phyloP scores from a whole-genome alignment of 2,888 invertebrate species.

The Prenolepis imparis region DNA sequence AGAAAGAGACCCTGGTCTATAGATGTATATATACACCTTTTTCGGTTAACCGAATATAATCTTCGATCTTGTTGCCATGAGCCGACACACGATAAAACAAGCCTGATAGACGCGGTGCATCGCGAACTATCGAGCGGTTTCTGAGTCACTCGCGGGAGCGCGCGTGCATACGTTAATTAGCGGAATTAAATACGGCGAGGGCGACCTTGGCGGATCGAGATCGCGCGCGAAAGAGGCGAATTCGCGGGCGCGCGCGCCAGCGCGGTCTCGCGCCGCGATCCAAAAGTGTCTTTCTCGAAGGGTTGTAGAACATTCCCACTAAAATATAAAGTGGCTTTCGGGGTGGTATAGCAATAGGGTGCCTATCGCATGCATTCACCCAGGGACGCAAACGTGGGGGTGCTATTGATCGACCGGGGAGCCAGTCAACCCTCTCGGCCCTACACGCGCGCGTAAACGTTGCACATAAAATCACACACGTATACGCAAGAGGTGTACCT shows the following conservation, averaged over 20 bases:
- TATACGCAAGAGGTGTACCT: constrained; percentile 60
- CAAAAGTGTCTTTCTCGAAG: constrained; percentile 80
- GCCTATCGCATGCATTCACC: constrained; percentile 83
- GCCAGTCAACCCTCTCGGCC: constrained; percentile 84
- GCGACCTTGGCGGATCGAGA: constrained; percentile 68
- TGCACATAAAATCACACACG: constrained; percentile 72
- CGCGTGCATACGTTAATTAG: constrained; percentile 67
- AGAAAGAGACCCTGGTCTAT: too few relatives aligned
- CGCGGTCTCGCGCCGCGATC: constrained; percentile 63
- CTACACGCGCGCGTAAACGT: constrained; percentile 75
- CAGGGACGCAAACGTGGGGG: constrained; percentile 80
- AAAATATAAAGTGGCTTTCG: constrained; percentile 85
- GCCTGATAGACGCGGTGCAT: constrained; percentile 40
- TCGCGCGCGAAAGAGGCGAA: constrained; percentile 38
- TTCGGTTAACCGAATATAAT: constrained; percentile 39
- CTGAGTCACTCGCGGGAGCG: constrained; percentile 50
- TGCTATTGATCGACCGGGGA: constrained; percentile 85
- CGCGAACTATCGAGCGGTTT: constrained; percentile 52
- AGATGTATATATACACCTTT: constrained; percentile 9
- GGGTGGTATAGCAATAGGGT: constrained; percentile 84
- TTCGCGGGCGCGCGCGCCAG: constrained; percentile 33
- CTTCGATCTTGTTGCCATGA: constrained; percentile 55
- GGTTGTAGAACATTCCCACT: constrained; percentile 85
- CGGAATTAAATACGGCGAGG: constrained; percentile 66
- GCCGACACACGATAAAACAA: constrained; percentile 47